Base-by-base conservation (phyloP, 2,797 vertebrate genomes). In the Alfaro cultratus region DNA sequence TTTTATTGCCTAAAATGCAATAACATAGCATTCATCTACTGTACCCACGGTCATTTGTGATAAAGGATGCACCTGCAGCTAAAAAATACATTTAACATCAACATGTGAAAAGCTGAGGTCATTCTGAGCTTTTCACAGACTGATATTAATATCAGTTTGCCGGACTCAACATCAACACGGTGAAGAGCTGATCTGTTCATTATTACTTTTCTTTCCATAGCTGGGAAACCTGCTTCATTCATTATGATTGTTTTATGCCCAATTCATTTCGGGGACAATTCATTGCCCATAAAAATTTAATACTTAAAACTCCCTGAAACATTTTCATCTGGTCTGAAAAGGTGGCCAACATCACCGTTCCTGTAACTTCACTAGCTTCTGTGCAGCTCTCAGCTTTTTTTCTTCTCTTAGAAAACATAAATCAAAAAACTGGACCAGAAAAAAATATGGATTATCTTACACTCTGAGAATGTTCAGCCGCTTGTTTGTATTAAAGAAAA, bases 291-390 rank as follows among this genome's bases (percentile, higher is more conserved):
- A 53, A 26, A 53, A 53, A 77, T 70, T 5, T 64, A 71, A 31
- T 23, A 10, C 43, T 10, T 36, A 18, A 73, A 31, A 73, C 39
- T 15, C 29, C 34, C n/a, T 2, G 23, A 49, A 67, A 49, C 16
- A n/a, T 51, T 47, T 68, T 68, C 26, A n/a, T 70, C 46, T 70
- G 67, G 39, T n/a, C 3, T 77, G 47, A 70, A 67, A 70, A 3
- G 31, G 3, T 51, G 53, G 26, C 62, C 36, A 77, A 68, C 45
- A 68, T 34, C 46, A 16, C 15, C 11, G n/a, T 12, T 55, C 41
- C 51, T 43, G 53, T 29, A 46, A 72, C 43, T n/a, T n/a, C n/a
- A 29, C 39, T 9, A 31, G 53, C 26, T 45, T 15, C 29, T 4
- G 29, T 76, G 41, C 55, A 46, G 55, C 15, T 31, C 18, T 31